phyloP scores from a whole-genome alignment of 1,140 invertebrate genomes.

The Drosophila pseudoananassae region DNA sequence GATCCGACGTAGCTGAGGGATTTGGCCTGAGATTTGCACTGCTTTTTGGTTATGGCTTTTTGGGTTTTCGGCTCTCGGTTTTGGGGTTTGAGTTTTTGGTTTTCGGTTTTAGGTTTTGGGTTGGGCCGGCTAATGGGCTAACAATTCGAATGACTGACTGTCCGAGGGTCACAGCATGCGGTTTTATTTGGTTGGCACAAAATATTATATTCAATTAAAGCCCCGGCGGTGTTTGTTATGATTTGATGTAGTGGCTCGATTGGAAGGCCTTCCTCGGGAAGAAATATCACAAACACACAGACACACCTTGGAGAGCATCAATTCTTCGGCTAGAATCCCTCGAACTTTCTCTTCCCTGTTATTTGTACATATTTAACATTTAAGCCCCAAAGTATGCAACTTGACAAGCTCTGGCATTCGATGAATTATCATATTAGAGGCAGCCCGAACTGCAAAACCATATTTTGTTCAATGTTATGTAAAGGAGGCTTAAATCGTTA shows the following conservation, averaged over 20 bases:
- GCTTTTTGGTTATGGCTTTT: conserved; percentile 19
- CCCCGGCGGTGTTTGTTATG: conserved; percentile 1
- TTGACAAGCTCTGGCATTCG: not conserved
- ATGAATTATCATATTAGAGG: too few relatives aligned
- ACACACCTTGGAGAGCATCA: too few relatives aligned
- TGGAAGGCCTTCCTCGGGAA: not conserved
- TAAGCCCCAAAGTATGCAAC: not conserved
- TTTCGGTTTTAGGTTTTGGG: not conserved
- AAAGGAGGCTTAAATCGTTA: not conserved
- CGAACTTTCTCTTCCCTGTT: too few relatives aligned
- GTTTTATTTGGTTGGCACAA: not conserved
- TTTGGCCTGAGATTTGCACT: conserved; percentile 23
- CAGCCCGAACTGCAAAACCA: not conserved
- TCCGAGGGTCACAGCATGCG: conserved; percentile 6
- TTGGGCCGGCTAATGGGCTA: conserved; percentile 19
- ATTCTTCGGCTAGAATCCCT: not conserved
- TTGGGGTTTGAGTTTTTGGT: not conserved
- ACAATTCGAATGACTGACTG: conserved; percentile 14
- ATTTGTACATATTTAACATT: not conserved
- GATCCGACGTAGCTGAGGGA: conserved; percentile 26
- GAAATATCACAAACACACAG: too few relatives aligned
- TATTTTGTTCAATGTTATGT: not conserved
- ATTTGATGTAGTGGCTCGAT: not conserved
- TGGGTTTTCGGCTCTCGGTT: conserved; percentile 1
- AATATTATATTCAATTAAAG: conserved; percentile 1